phyloP scores from a whole-genome alignment of 2,888 invertebrate genomes.

The Zygogramma bicolorata region DNA sequence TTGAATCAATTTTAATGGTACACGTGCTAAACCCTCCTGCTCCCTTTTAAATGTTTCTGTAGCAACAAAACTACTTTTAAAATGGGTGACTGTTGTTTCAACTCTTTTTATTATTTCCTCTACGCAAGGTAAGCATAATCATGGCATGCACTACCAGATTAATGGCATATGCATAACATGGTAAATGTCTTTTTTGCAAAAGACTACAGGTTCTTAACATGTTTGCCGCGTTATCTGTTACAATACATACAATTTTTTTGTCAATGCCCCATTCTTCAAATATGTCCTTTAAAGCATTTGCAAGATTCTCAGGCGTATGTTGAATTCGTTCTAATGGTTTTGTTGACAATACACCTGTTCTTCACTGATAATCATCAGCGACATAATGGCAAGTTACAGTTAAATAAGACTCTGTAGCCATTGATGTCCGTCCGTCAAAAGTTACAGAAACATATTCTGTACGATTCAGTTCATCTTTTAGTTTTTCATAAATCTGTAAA shows the following conservation, averaged over 20 bases:
- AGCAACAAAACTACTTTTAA: slow-evolving; percentile 30
- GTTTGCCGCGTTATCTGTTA: slow-evolving; percentile 38
- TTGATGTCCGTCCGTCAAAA: slow-evolving; percentile 35
- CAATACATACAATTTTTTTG: slow-evolving; percentile 38
- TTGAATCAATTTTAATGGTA: slow-evolving; percentile 31
- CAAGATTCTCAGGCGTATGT: slow-evolving; percentile 39
- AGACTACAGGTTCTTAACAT: slow-evolving; percentile 39
- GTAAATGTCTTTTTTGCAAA: slow-evolving; percentile 28
- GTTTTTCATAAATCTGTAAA: slow-evolving; percentile 13
- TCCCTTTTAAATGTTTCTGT: slow-evolving; percentile 29
- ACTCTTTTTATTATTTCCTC: slow-evolving; percentile 26
- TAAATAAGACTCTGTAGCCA: slow-evolving; percentile 36
- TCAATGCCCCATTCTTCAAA: slow-evolving; percentile 34
- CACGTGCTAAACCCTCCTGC: slow-evolving; percentile 17
- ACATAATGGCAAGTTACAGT: slow-evolving; percentile 38
- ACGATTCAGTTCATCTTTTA: slow-evolving; percentile 26
- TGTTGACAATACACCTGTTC: slow-evolving; percentile 36
- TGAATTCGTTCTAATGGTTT: slow-evolving; percentile 34
- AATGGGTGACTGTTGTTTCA: slow-evolving; percentile 32
- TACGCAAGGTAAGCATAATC: slow-evolving; percentile 6
- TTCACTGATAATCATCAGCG: slow-evolving; percentile 24
- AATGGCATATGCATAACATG: slow-evolving; percentile 38
- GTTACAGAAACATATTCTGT: slow-evolving; percentile 37
- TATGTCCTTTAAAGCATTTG: slow-evolving; percentile 25
- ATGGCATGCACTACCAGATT: slow-evolving; percentile 40